Percentiles rank a stretch among this genome's conserved stretches.
Conservation (phyloP, 2,797 vertebrate genomes). For the Sebastes hopkinsi region DNA sequence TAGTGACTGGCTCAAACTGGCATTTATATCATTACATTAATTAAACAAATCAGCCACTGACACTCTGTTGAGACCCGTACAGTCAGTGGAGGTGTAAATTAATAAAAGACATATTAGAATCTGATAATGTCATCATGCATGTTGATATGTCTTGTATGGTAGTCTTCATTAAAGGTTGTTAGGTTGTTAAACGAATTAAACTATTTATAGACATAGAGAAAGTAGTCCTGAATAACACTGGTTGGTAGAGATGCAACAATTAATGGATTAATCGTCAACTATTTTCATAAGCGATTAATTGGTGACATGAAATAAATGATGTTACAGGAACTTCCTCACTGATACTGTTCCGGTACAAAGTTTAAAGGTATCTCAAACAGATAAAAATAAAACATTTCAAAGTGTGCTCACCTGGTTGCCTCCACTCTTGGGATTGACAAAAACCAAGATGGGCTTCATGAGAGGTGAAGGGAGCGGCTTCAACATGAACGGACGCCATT, state of each 20-base stretch:
- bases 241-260: too few relatives aligned
- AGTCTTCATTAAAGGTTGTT: too few relatives aligned
- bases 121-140: too few relatives aligned
- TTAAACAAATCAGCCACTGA: background rate
- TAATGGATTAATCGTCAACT: too few relatives aligned
- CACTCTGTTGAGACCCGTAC: background rate
- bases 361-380: background rate
- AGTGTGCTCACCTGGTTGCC: constrained; percentile 91
- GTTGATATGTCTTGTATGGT: too few relatives aligned
- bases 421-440: constrained; percentile 98
- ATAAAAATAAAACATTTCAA: background rate
- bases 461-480: constrained; percentile 97
- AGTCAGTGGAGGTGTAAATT: background rate
- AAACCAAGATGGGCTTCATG: constrained; percentile 98
- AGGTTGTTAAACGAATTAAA: too few relatives aligned
- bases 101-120: background rate
- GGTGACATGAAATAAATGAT: too few relatives aligned
- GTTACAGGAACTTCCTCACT: background rate
- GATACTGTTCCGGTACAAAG: background rate
- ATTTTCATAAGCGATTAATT: too few relatives aligned
- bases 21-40: background rate
- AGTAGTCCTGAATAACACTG: too few relatives aligned
- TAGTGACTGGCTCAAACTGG: too few relatives aligned
- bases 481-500: constrained; percentile 95
- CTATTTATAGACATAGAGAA: too few relatives aligned